phyloP scores from a whole-genome alignment of 2,888 invertebrate species.

The Sinentomon sp. region DNA sequence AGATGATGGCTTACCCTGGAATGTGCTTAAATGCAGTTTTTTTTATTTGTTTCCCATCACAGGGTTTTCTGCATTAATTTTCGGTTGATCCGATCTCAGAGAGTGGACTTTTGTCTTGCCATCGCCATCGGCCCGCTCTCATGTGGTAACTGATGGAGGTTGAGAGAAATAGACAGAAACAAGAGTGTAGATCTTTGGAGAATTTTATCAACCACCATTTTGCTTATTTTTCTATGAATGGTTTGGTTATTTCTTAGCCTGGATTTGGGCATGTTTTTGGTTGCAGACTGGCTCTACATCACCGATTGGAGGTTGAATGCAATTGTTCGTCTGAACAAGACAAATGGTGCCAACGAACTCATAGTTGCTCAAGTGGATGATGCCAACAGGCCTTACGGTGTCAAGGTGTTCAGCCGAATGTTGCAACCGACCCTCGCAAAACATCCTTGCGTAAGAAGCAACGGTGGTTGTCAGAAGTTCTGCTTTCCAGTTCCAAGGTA shows the following conservation, averaged over 20 bases:
- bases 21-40: no score
- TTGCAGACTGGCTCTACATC: conserved; percentile 63
- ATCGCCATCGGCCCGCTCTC: no score
- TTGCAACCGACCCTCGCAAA: conserved; percentile 37
- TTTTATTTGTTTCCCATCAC: no score
- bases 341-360: conserved; percentile 61
- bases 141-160: no score
- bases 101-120: no score
- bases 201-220: no score
- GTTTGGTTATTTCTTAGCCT: background rate
- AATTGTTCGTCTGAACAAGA: conserved; percentile 64
- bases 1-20: no score
- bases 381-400: conserved; percentile 67
- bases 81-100: no score
- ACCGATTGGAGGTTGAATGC: conserved; percentile 92
- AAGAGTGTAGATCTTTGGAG: no score
- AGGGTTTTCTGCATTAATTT: no score
- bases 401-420: conserved; percentile 50
- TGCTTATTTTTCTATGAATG: background rate
- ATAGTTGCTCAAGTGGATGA: conserved; percentile 65
- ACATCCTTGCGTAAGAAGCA: conserved; percentile 58
- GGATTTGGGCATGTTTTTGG: conserved; percentile 4
- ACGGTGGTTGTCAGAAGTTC: conserved; percentile 77
- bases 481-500: conserved; percentile 68
- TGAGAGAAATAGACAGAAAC: no score